A percentile compares a stretch with the other conserved stretches of the same genome.
Evolutionary conservation across 2,888 invertebrate genomes (phyloP).

Genomic region (Hydriomena furcata): DNA sequence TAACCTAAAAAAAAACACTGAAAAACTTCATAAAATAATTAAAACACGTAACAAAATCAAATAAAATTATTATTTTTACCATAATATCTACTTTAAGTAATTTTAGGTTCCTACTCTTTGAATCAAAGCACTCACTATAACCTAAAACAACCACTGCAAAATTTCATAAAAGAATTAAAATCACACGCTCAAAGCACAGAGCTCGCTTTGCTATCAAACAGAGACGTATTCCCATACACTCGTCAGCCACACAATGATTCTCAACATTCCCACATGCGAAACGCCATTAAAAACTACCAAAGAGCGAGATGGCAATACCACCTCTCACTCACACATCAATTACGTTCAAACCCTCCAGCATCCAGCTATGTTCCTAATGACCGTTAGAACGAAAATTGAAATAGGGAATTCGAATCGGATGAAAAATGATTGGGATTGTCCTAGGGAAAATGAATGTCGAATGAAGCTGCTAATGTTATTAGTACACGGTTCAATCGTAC

Average conservation of each 20-base stretch:
- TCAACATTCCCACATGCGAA: constrained; percentile 21
- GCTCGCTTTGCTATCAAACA: constrained; percentile 3
- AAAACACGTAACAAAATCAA: no score
- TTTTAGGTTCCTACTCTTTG: no score
- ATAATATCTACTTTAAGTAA: no score
- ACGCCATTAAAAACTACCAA: constrained; percentile 20
- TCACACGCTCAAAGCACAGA: constrained; percentile 1
- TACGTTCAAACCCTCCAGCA: constrained; percentile 32
- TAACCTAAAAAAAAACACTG: no score
- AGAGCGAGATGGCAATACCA: constrained; percentile 20
- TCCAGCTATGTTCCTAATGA: constrained; percentile 32
- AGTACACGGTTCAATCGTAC: no score
- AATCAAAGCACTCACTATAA: no score
- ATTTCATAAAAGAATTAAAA: constrained; percentile 4
- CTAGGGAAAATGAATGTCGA: constrained; percentile 21
- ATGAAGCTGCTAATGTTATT: not conserved
- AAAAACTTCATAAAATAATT: no score
- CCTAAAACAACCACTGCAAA: not conserved
- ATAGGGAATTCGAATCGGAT: constrained; percentile 30
- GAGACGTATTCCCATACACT: constrained; percentile 11
- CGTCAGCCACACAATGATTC: constrained; percentile 18
- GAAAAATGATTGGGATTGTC: constrained; percentile 31
- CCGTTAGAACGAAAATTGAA: constrained; percentile 34
- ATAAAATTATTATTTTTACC: no score
- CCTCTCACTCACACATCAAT: constrained; percentile 28